phyloP scores from a whole-genome alignment of 2,797 vertebrate species.

The Columba guinea region DNA sequence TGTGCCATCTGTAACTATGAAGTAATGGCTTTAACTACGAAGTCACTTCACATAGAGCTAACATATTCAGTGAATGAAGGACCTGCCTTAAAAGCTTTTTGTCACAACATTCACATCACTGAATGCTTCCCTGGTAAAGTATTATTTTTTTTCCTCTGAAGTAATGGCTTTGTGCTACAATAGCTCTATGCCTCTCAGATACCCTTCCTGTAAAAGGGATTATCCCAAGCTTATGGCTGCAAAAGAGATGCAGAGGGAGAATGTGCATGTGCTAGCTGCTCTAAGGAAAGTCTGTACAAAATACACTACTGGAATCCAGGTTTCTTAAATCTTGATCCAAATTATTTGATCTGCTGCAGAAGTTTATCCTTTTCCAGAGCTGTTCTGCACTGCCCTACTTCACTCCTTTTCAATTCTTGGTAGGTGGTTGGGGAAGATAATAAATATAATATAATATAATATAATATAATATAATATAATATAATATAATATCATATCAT shows the following conservation, averaged over 20 bases:
- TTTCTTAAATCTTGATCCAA: neutral
- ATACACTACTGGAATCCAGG: neutral
- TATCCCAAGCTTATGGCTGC: fast-evolving
- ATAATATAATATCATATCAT: too few species aligned
- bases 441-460: too few species aligned
- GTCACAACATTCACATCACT: neutral
- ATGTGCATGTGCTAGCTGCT: neutral
- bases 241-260: neutral
- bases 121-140: neutral
- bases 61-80: neutral
- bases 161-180: neutral
- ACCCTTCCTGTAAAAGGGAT: neutral
- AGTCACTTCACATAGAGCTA: neutral
- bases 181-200: neutral
- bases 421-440: neutral
- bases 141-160: neutral
- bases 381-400: neutral
- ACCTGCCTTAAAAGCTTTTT: neutral
- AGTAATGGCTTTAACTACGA: neutral
- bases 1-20: neutral
- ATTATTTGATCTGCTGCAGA: neutral
- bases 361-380: neutral
- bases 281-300: neutral
- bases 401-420: neutral
- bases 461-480: too few species aligned